Evolutionary conservation across 1,140 invertebrate genomes (phyloP).

Genomic region (Panagrolaimus sp.): DNA sequence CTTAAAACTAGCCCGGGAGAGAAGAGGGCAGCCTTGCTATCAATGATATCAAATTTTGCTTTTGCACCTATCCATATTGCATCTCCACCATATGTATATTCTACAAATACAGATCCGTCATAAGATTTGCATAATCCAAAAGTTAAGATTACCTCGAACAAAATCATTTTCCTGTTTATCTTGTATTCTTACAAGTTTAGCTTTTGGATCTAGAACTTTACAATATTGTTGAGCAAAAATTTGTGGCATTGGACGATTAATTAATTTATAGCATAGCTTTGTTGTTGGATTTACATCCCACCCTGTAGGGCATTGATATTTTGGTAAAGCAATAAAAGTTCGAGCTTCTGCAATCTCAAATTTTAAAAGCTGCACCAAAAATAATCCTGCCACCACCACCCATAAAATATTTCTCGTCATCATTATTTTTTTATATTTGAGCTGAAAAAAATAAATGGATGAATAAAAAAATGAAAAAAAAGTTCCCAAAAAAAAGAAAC

Average conservation of each 20-base stretch:
- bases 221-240: slow-evolving; percentile 38
- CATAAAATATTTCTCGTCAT: too few relatives aligned
- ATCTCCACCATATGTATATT: slow-evolving; percentile 34
- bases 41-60: slow-evolving; percentile 46
- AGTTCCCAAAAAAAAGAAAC: too few relatives aligned
- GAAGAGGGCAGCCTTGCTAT: slow-evolving; percentile 41
- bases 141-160: slow-evolving; percentile 32
- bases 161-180: slow-evolving; percentile 39
- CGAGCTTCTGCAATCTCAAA: too few relatives aligned
- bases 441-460: too few relatives aligned
- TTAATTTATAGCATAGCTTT: slow-evolving; percentile 29
- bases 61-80: slow-evolving; percentile 44
- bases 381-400: too few relatives aligned
- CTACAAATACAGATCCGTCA: slow-evolving; percentile 21
- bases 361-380: too few relatives aligned
- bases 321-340: too few relatives aligned
- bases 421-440: too few relatives aligned
- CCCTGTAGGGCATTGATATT: slow-evolving; percentile 25
- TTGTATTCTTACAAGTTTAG: slow-evolving; percentile 34
- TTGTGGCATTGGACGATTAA: slow-evolving; percentile 40
- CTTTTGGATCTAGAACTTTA: slow-evolving; percentile 23
- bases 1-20: slow-evolving; percentile 43
- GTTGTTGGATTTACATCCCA: slow-evolving; percentile 33
- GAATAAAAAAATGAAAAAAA: too few relatives aligned
- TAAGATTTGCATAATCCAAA: too few relatives aligned